Conservation (phyloP, 2,113 vertebrate species). For the Galemys pyrenaicus region DNA sequence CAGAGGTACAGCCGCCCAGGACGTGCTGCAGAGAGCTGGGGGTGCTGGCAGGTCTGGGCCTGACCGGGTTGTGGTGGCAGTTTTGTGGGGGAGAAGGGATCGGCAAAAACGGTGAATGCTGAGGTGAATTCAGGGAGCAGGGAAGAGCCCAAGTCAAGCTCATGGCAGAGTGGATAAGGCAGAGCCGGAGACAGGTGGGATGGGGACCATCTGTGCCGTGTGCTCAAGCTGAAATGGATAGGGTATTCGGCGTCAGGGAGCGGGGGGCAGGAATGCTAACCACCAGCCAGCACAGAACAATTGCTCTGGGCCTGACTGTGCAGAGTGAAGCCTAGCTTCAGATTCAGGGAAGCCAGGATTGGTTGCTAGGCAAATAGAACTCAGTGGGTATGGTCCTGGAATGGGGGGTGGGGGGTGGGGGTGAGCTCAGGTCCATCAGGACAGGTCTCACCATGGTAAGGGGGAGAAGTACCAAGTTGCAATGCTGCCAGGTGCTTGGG, state of each 20-base stretch:
- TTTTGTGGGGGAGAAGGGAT: not conserved
- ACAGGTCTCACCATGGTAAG: not conserved
- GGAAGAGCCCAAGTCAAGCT: not conserved
- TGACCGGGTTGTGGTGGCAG: not conserved
- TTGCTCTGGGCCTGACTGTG: not conserved
- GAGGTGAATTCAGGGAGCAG: not conserved
- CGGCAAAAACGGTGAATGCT: not conserved
- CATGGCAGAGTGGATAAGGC: not conserved
- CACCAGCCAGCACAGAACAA: not conserved
- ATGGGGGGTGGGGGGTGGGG: not conserved
- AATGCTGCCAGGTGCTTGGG: not conserved
- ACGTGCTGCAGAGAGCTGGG: not conserved
- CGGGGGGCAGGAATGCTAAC: not conserved
- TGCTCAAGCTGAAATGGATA: no score
- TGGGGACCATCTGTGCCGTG: rapidly evolving
- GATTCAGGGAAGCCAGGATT: not conserved
- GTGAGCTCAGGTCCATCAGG: not conserved
- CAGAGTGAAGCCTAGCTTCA: not conserved
- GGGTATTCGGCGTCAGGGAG: not conserved
- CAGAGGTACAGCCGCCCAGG: not conserved
- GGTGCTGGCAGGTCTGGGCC: not conserved
- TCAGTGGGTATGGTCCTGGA: not conserved
- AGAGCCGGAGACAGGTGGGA: rapidly evolving
- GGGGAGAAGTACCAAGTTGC: not conserved
- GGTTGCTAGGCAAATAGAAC: not conserved